Conservation (phyloP, 2,888 invertebrate genomes). For the Chironomus riparius region DNA sequence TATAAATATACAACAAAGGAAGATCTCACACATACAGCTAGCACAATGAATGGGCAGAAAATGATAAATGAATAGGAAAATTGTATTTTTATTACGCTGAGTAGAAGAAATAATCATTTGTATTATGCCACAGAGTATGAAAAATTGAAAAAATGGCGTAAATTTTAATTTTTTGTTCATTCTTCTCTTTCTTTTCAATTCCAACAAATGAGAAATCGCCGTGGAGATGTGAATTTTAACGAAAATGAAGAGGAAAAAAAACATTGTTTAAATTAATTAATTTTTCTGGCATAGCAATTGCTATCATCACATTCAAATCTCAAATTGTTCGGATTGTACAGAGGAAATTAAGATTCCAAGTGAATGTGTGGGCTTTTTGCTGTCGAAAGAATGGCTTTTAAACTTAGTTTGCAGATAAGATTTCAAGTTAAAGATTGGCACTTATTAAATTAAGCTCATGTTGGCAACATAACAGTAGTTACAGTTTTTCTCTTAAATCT, state of each 20-base stretch:
- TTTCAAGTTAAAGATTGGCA: not conserved
- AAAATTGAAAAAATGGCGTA: conserved; percentile 15
- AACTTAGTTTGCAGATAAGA: conserved; percentile 1
- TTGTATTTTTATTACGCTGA: conserved; percentile 25
- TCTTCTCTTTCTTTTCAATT: not conserved
- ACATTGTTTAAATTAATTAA: conserved; percentile 17
- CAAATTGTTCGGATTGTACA: not conserved
- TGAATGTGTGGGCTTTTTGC: no score
- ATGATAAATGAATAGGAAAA: conserved; percentile 27
- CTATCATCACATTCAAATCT: conserved; percentile 6
- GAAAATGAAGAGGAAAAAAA: not conserved
- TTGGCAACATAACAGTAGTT: not conserved
- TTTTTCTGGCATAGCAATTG: not conserved
- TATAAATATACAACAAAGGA: not conserved
- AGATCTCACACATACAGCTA: not conserved
- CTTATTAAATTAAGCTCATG: conserved; percentile 24
- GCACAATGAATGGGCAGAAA: conserved; percentile 21
- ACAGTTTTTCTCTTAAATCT: not conserved
- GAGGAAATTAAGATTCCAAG: not conserved
- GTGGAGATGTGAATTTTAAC: not conserved
- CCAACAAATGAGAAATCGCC: conserved; percentile 3
- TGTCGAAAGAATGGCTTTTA: no score
- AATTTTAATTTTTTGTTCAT: not conserved
- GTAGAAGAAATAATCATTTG: conserved; percentile 18
- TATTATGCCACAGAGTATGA: conserved; percentile 20